A percentile compares a stretch with the other conserved stretches of the same genome.
Evolutionary conservation across 2,888 invertebrate species (phyloP).

Genomic region (Athrips mouffetella): DNA sequence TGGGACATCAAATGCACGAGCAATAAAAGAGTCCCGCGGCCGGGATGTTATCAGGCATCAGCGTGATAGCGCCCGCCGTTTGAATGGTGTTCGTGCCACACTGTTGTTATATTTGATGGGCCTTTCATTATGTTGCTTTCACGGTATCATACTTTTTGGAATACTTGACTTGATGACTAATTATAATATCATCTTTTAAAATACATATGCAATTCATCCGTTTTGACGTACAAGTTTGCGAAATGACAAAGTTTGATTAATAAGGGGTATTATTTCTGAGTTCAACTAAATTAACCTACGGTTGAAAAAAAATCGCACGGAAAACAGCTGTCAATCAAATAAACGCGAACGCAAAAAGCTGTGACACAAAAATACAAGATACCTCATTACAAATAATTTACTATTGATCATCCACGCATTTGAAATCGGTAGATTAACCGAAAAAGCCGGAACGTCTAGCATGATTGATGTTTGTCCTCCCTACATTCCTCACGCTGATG

Average conservation of each 20-base stretch:
- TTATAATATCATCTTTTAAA: constrained; percentile 1
- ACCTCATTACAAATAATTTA: constrained; percentile 50
- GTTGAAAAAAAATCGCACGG: constrained; percentile 36
- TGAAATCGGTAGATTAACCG: constrained; percentile 53
- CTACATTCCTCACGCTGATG: constrained; percentile 40
- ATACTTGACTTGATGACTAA: constrained; percentile 7
- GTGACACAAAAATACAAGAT: constrained; percentile 33
- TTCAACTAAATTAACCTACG: constrained; percentile 36
- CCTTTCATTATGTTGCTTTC: constrained; percentile 16
- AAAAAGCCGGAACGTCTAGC: constrained; percentile 51
- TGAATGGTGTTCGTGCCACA: constrained; percentile 35
- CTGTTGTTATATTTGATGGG: constrained; percentile 33
- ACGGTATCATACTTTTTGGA: constrained; percentile 10
- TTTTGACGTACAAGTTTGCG: background rate
- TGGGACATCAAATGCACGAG: constrained; percentile 47
- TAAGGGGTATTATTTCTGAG: constrained; percentile 18
- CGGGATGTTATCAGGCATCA: constrained; percentile 50
- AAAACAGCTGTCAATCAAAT: constrained; percentile 35
- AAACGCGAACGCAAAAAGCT: constrained; percentile 39
- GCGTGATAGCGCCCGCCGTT: constrained; percentile 40
- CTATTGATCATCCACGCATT: constrained; percentile 62
- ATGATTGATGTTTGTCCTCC: constrained; percentile 71
- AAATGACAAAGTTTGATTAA: constrained; percentile 6
- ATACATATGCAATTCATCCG: constrained; percentile 3
- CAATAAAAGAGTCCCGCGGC: constrained; percentile 45